phyloP scores from a whole-genome alignment of 2,888 invertebrate species.

The Dryomyza anilis region DNA sequence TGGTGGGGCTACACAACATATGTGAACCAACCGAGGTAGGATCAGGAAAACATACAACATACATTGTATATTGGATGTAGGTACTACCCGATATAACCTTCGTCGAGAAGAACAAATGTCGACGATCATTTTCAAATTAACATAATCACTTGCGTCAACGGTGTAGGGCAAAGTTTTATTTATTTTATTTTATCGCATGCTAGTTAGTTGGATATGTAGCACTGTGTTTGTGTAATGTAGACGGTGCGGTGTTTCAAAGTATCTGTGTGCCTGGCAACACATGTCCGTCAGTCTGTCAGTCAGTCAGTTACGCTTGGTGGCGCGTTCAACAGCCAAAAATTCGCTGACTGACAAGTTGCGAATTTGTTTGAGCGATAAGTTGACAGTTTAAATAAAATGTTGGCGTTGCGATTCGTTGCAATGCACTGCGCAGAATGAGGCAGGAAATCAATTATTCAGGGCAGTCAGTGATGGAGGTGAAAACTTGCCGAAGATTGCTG shows the following conservation, averaged over 20 bases:
- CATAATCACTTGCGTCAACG: constrained; percentile 7
- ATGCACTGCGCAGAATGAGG: too few species aligned
- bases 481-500: too few species aligned
- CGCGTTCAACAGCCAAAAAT: neutral
- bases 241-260: neutral
- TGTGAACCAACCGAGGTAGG: too few species aligned
- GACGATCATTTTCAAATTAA: constrained; percentile 15
- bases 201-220: neutral
- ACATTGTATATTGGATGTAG: too few species aligned
- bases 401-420: too few species aligned
- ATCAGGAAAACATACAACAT: too few species aligned
- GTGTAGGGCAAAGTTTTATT: neutral
- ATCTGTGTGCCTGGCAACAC: neutral
- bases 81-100: too few species aligned
- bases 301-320: too few species aligned
- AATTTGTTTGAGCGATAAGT: constrained; percentile 12
- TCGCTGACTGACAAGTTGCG: constrained; percentile 2
- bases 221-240: neutral
- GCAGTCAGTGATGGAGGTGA: neutral
- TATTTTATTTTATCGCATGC: neutral
- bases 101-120: too few species aligned
- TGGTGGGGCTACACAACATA: too few species aligned
- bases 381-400: constrained; percentile 10
- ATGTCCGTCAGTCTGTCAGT: neutral
- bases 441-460: constrained; percentile 8